These are phyloP conservation scores for Mesembrinibis cayennensis DNA, from an alignment of 2,113 vertebrate genomes.

Conservation along the genomic window DNA sequence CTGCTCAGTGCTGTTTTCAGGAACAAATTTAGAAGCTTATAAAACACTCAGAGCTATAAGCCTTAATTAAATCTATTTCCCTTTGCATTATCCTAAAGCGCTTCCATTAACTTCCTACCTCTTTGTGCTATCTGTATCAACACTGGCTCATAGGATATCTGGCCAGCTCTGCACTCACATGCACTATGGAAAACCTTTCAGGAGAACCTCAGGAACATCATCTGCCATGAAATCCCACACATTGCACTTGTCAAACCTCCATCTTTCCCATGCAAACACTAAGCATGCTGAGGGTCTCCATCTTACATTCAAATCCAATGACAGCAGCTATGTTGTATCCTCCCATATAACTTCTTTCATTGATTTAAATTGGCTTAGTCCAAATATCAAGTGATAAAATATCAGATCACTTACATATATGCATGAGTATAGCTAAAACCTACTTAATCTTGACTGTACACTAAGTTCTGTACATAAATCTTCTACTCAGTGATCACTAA, in stretches of 20 bases:
- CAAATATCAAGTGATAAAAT: neutral
- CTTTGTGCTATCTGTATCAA: neutral
- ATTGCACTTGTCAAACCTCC: fast-evolving
- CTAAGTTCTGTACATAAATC: neutral
- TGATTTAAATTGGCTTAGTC: neutral
- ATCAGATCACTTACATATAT: neutral
- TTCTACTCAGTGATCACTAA: neutral
- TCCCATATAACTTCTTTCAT: neutral
- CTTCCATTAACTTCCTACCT: neutral
- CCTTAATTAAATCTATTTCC: neutral
- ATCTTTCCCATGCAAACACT: neutral
- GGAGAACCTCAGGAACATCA: neutral
- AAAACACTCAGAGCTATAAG: neutral
- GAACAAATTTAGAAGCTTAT: neutral
- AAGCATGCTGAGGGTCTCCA: fast-evolving
- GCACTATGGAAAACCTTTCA: neutral
- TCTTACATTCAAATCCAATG: neutral
- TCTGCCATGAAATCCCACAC: neutral
- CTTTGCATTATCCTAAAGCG: neutral
- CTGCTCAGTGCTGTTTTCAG: neutral
- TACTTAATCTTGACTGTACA: neutral
- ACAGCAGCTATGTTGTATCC: neutral
- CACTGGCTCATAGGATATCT: neutral
- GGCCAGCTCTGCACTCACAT: neutral
- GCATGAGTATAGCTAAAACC: neutral